Evolutionary conservation across 2,113 vertebrate species (phyloP), one percentile per base, ranked within the genome.

Genomic region (Atherinomorus stipes): DNA sequence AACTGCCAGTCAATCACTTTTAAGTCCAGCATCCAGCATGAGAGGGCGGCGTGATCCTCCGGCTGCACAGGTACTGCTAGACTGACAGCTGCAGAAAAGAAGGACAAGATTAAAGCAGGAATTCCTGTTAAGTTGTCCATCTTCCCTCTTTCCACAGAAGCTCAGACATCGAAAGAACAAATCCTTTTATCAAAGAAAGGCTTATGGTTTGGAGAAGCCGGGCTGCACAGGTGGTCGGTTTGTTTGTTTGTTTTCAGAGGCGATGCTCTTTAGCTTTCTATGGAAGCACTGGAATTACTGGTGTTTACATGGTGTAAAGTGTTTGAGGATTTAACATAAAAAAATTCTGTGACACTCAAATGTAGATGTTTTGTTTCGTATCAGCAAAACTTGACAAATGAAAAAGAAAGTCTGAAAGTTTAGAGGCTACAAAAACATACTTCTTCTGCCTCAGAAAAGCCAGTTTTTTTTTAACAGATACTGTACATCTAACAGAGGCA

Each of bases 31-130:
- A 19, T 26, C 23, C 42, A 12, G 18, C 23, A 28, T 19, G 28
- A 47, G 18, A 62, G 42, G 60, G 22, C 16, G 21, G 47, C 47
- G 60, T 11, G 60, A 47, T 62, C 60, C 42, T 31, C 25, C 10
- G 26, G 26, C 53, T 56, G 53, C 15, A 47, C 60, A 28, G 42
- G 23, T 18, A n/a, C 13, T 11, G 4, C 21, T 16, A 62, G 11
- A 47, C 42, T 62, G 60, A 47, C 60, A 47, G 25, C 10, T n/a
- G 54, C 9, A 37, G 8, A 58, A n/a, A 2, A 31, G 25, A 56
- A 58, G 25, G 16, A 56, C 18, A 18, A 56, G 53, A 31, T 54
- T 28, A 56, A 28, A 56, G 26, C 25, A 10, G 26, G 28, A 31
- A 31, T 31, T 56, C 13, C 26, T 31, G 53, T 56, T 4, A 25